Base-by-base conservation (phyloP, 1,140 invertebrate species). In the Bicyclus anynana region DNA sequence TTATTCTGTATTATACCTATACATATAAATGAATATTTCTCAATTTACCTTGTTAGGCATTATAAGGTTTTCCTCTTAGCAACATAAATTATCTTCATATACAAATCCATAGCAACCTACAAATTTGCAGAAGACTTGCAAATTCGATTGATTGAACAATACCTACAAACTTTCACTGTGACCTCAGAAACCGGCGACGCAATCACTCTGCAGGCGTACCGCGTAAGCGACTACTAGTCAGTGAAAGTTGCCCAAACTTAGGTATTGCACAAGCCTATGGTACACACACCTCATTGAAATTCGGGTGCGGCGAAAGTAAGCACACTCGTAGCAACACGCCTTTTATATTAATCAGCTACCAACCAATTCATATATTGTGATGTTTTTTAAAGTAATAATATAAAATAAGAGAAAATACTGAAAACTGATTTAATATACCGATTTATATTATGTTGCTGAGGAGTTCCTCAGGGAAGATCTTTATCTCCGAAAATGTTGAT, bases 161-260 rank as follows among this genome's bases (percentile, higher is more conserved):
- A 74, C 69, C 70, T 72, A 74, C 69, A 69, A 70, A 85, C 83
- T 85, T 87, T 85, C 81, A 78, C 82, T 75, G 58, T 74, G 80
- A 84, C 78, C 81, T 67, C 73, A 72, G 73, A 55, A 71, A 72
- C 62, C 57, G 72, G 66, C 75, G 64, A 80, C 80, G 81, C 76
- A 87, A 85, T 70, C 35, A 76, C 78, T 87, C 85, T 65, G 80
- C 84, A 85, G 81, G 70, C 84, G 69, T 33, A 70, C 64, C 82
- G 75, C 82, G 80, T 84, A 82, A 84, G 75, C 69, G 57, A 59
- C 66, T 52, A 61, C 64, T 65, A 74, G 64, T 38, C 65, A 86
- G 84, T 87, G 84, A 87, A 87, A 87, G 84, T 84, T 80, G 72
- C 68, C 80, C 75, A 87, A 87, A 87, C 70, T 77, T 80, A 74